These are phyloP conservation scores for Paralichthys olivaceus DNA, from an alignment of 2,113 vertebrate genomes.

Conservation along the genomic window DNA sequence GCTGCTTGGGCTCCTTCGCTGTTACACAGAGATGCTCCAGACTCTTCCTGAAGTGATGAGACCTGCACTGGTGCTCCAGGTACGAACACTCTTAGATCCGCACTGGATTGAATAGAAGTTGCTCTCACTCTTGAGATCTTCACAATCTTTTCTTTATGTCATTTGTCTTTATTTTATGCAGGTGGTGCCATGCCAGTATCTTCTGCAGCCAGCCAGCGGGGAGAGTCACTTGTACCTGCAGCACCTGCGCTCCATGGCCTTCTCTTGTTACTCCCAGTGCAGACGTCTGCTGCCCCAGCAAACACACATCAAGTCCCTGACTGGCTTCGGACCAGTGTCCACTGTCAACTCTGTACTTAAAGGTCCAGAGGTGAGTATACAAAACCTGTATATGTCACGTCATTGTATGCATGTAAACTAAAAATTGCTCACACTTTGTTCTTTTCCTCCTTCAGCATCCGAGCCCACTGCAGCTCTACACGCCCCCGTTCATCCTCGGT, in stretches of 20 bases:
- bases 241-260: constrained; percentile 95
- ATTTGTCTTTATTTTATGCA: constrained; percentile 51
- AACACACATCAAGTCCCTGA: constrained; percentile 96
- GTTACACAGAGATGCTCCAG: constrained; percentile 95
- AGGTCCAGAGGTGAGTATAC: constrained; percentile 86
- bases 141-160: background rate
- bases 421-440: background rate
- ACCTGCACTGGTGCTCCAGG: constrained; percentile 94
- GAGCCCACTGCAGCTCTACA: constrained; percentile 91
- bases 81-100: constrained; percentile 46
- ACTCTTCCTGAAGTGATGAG: constrained; percentile 91
- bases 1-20: constrained; percentile 93
- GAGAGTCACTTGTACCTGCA: constrained; percentile 95
- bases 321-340: constrained; percentile 95
- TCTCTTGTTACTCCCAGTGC: constrained; percentile 96
- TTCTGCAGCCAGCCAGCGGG: constrained; percentile 95
- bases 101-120: background rate
- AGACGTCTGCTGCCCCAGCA: constrained; percentile 90
- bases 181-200: constrained; percentile 97
- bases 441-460: constrained; percentile 84
- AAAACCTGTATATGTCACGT: background rate
- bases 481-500: constrained; percentile 92
- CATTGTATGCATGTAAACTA: background rate
- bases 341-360: constrained; percentile 89
- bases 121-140: background rate